These are phyloP conservation scores for Lerema accius DNA, from an alignment of 1,140 invertebrate genomes.

Conservation along the genomic window DNA sequence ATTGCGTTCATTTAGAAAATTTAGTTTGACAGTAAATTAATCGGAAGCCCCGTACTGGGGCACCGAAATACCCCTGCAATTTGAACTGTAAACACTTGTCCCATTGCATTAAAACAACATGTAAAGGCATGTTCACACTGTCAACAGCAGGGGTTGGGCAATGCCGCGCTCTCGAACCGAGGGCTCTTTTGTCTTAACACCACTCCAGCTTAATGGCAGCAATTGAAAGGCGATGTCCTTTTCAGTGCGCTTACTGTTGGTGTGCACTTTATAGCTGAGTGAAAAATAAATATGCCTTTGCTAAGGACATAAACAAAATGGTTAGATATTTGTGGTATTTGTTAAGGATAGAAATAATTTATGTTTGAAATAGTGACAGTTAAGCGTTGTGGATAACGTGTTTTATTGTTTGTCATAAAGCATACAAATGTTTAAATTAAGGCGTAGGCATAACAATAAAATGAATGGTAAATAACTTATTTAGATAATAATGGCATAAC, in stretches of 20 bases:
- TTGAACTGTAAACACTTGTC: conserved; percentile 19
- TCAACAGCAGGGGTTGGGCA: conserved; percentile 19
- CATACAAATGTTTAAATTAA: no score
- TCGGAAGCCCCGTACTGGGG: conserved; percentile 2
- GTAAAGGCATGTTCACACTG: conserved; percentile 22
- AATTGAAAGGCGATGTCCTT: conserved; percentile 24
- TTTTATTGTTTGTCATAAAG: no score
- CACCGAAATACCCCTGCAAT: conserved; percentile 10
- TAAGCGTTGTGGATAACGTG: no score
- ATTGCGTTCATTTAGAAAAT: no score
- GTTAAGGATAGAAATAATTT: no score
- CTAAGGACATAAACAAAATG: neutral
- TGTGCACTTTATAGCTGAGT: conserved; percentile 25
- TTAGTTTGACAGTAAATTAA: conserved; percentile 17
- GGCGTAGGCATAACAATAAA: no score
- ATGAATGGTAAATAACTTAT: no score
- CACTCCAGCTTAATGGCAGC: conserved; percentile 25
- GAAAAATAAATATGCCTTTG: conserved; percentile 26
- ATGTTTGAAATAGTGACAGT: no score
- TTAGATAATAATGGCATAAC: neutral
- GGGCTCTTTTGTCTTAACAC: conserved; percentile 26
- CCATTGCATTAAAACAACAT: conserved; percentile 24
- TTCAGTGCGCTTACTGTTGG: conserved; percentile 18
- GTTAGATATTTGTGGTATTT: conserved; percentile 1
- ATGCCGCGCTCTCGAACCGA: conserved; percentile 19